Evolutionary conservation across 1,140 invertebrate species (phyloP).

Genomic region (Elysia chlorotica): DNA sequence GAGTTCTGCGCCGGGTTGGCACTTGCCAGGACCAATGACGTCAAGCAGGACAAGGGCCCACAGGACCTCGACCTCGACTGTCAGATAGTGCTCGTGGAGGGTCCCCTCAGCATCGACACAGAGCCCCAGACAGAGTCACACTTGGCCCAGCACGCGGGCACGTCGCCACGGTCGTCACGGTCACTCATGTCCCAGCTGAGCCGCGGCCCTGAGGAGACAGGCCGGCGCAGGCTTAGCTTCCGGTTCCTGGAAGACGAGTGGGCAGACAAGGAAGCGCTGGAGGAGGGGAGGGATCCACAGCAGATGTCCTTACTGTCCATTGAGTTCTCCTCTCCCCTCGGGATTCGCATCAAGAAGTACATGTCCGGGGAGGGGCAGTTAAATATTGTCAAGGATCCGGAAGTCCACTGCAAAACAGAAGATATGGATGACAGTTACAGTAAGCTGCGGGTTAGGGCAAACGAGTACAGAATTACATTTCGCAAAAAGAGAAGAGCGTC

Average conservation of each 20-base stretch:
- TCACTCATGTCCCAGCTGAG: slow-evolving; percentile 48
- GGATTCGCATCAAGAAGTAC: slow-evolving; percentile 42
- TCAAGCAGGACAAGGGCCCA: slow-evolving; percentile 23
- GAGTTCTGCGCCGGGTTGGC: slow-evolving; percentile 20
- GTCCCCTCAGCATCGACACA: slow-evolving; percentile 3
- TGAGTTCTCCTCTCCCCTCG: slow-evolving; percentile 39
- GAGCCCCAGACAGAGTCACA: slow-evolving; percentile 4
- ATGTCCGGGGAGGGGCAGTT: slow-evolving; percentile 34
- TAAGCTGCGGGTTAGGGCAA: slow-evolving; percentile 34
- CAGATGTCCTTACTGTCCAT: slow-evolving; percentile 37
- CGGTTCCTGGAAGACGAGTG: slow-evolving; percentile 27
- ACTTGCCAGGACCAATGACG: slow-evolving; percentile 14
- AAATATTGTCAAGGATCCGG: slow-evolving; percentile 33
- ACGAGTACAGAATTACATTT: slow-evolving; percentile 39
- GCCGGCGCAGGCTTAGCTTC: slow-evolving; percentile 26
- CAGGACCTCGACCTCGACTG: slow-evolving; percentile 42
- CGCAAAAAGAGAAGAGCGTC: slow-evolving; percentile 34
- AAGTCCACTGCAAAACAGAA: slow-evolving; percentile 34
- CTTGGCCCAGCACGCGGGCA: slow-evolving; percentile 3
- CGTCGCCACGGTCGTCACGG: slow-evolving; percentile 36
- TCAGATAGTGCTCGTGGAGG: slow-evolving; percentile 44
- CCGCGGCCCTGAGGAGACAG: slow-evolving; percentile 27
- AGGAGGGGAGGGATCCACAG: slow-evolving; percentile 15
- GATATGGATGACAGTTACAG: slow-evolving; percentile 36
- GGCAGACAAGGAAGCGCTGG: slow-evolving; percentile 29